These are phyloP conservation scores for Dendropsophus ebraccatus DNA, from an alignment of 2,113 vertebrate genomes.

Conservation along the genomic window DNA sequence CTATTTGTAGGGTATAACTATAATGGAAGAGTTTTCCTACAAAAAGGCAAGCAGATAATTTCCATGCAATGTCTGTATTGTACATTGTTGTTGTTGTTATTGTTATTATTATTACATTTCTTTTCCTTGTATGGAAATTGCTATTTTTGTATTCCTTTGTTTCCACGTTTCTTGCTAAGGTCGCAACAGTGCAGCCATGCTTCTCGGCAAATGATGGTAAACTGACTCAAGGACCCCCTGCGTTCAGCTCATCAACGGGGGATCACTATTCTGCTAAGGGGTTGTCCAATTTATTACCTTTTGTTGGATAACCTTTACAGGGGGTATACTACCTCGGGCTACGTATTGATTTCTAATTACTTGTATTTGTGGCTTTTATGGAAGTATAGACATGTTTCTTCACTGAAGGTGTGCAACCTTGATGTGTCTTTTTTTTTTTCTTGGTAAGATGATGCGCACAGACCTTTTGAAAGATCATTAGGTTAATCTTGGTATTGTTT, in stretches of 20 bases:
- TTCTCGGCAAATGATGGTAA: background rate
- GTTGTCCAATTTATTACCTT: conserved; percentile 3
- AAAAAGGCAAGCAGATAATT: background rate
- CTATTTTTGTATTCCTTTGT: background rate
- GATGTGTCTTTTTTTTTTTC: background rate
- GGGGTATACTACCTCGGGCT: background rate
- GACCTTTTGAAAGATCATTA: background rate
- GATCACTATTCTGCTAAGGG: background rate
- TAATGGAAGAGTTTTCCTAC: background rate
- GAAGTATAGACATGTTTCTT: background rate
- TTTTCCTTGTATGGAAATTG: background rate
- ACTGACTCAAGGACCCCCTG: conserved; percentile 3
- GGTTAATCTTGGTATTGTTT: background rate
- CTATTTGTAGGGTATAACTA: background rate
- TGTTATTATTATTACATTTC: background rate
- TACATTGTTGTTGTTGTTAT: too few species aligned
- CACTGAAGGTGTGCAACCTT: background rate
- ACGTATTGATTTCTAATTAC: background rate
- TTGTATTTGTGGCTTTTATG: background rate
- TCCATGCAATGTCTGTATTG: background rate
- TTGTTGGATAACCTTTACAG: background rate
- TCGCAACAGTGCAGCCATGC: background rate
- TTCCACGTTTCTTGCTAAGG: background rate
- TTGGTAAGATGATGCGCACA: background rate
- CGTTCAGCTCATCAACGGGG: background rate